phyloP scores from a whole-genome alignment of 2,113 vertebrate species.

The Abramis brama region DNA sequence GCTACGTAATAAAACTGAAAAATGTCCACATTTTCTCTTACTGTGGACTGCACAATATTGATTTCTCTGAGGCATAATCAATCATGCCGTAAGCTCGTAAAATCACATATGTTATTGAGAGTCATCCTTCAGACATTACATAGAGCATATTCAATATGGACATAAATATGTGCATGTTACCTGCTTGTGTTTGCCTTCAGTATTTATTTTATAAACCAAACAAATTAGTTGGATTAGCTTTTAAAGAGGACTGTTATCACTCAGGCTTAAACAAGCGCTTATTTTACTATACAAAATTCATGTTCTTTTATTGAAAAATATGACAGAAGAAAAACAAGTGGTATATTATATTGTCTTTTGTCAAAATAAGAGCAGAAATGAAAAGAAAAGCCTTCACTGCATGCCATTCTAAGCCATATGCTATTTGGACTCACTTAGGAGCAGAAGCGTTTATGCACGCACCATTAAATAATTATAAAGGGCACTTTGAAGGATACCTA shows the following conservation, averaged over 20 bases:
- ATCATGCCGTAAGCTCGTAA: constrained; percentile 66
- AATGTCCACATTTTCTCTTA: constrained; percentile 63
- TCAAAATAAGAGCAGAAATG: not conserved
- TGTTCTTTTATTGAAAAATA: not conserved
- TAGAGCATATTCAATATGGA: constrained; percentile 7
- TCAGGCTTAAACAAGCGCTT: not conserved
- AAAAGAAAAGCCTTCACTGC: not conserved
- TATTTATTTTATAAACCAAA: not conserved
- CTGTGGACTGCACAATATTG: constrained; percentile 63
- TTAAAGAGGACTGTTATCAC: not conserved
- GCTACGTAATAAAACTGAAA: constrained; percentile 70
- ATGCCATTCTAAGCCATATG: not conserved
- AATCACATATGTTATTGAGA: constrained; percentile 65
- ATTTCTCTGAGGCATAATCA: constrained; percentile 69
- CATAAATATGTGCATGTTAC: not conserved
- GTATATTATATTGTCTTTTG: not conserved
- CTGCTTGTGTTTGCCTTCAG: not conserved
- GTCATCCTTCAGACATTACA: constrained; percentile 62
- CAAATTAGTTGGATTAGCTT: not conserved
- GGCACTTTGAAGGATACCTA: constrained; percentile 14
- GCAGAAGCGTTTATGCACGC: constrained; percentile 9
- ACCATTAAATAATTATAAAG: constrained; percentile 35
- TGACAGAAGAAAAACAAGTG: not conserved
- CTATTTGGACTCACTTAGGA: constrained; percentile 13
- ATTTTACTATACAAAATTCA: not conserved